phyloP scores from a whole-genome alignment of 2,888 invertebrate species.

The Theodoxus fluviatilis region DNA sequence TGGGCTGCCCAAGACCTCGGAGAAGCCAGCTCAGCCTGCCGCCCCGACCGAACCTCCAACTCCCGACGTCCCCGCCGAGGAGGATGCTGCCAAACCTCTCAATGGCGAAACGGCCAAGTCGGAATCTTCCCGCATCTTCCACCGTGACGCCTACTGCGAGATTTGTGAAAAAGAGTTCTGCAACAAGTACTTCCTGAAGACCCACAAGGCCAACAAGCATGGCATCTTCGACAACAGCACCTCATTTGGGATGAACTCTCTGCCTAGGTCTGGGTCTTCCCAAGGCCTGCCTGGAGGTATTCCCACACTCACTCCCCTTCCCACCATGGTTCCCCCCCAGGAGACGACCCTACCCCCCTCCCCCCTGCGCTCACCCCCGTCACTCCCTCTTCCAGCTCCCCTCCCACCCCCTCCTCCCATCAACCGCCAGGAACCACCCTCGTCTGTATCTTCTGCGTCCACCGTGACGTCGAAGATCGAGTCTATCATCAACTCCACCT shows the following conservation, averaged over 20 bases:
- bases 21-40: conserved; percentile 21
- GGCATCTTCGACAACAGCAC: conserved; percentile 73
- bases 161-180: conserved; percentile 98
- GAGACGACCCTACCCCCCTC: too few species aligned
- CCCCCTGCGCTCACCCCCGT: too few species aligned
- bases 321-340: too few species aligned
- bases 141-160: conserved; percentile 96
- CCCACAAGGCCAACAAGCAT: conserved; percentile 97
- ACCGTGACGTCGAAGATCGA: too few species aligned
- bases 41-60: conserved; percentile 13
- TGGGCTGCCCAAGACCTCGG: conserved; percentile 39
- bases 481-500: too few species aligned
- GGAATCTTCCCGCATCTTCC: conserved; percentile 76
- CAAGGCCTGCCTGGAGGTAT: too few species aligned
- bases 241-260: conserved; percentile 31
- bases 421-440: too few species aligned
- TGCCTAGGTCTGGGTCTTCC: conserved; percentile 1
- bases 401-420: too few species aligned
- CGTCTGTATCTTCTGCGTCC: too few species aligned
- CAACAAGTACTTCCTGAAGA: conserved; percentile 97
- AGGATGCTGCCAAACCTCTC: conserved; percentile 25
- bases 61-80: conserved; percentile 25
- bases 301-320: too few species aligned
- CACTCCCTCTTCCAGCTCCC: too few species aligned
- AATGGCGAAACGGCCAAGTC: conserved; percentile 8